phyloP scores from a whole-genome alignment of 2,797 vertebrate genomes.

The Diceros bicornis region DNA sequence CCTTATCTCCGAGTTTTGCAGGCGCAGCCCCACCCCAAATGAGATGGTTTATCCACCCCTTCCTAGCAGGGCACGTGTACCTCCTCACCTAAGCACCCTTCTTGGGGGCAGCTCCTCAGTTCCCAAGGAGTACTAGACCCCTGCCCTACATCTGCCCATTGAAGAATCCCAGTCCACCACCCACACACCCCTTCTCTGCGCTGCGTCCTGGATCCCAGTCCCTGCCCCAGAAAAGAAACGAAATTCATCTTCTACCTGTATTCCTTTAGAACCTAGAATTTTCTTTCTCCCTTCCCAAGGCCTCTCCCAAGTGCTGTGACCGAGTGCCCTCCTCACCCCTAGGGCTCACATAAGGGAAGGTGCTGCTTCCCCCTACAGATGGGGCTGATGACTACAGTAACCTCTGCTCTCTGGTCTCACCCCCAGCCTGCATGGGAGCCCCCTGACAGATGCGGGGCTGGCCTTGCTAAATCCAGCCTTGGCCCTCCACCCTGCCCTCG shows the following conservation, averaged over 20 bases:
- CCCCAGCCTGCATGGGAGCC: slow-evolving; percentile 96
- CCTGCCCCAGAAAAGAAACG: slow-evolving; percentile 4
- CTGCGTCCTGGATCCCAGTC: slow-evolving; percentile 23
- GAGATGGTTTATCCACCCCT: background rate
- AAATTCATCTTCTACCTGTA: background rate
- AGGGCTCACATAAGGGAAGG: background rate
- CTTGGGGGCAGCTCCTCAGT: background rate
- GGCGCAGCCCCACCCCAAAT: background rate
- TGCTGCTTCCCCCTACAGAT: background rate
- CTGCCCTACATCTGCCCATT: background rate
- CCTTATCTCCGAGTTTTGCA: background rate
- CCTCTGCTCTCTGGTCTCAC: slow-evolving; percentile 65
- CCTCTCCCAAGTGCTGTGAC: background rate
- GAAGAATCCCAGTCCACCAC: background rate
- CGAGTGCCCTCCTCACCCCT: background rate
- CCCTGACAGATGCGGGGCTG: slow-evolving; percentile 94
- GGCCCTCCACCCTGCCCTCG: slow-evolving; percentile 95
- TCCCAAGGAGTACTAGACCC: background rate
- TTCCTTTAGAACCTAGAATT: background rate
- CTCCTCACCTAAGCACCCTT: background rate
- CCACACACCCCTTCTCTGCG: background rate
- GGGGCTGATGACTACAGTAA: background rate
- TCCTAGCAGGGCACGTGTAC: slow-evolving; percentile 81
- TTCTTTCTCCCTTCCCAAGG: background rate
- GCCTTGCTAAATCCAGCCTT: slow-evolving; percentile 95